Percentiles rank a stretch among this genome's conserved stretches.
Evolutionary conservation across 2,113 vertebrate genomes (phyloP).

Genomic region (Microcebus tavaratra): DNA sequence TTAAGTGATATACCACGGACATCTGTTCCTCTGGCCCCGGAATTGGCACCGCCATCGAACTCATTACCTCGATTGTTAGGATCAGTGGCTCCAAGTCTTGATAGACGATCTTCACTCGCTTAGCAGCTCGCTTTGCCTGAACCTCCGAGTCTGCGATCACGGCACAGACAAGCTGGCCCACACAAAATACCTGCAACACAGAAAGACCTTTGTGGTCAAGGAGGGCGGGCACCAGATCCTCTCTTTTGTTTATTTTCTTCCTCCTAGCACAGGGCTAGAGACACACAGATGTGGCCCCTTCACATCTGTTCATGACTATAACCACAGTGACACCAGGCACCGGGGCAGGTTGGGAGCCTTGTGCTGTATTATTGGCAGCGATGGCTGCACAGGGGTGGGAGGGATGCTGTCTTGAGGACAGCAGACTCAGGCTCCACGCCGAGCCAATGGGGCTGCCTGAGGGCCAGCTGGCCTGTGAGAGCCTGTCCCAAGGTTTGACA

Average conservation of each 20-base stretch:
- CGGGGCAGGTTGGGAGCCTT: not conserved
- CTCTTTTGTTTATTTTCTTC: not conserved
- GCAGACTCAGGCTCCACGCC: not conserved
- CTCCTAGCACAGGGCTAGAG: not conserved
- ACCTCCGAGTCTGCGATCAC: slow-evolving; percentile 80
- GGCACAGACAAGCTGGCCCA: slow-evolving; percentile 85
- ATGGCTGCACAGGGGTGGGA: not conserved
- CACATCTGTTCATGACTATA: not conserved
- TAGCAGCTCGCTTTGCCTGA: slow-evolving; percentile 81
- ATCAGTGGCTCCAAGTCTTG: slow-evolving; percentile 81
- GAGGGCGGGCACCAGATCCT: not conserved
- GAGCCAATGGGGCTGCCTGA: not conserved
- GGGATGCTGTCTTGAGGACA: not conserved
- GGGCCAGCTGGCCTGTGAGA: not conserved
- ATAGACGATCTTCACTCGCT: slow-evolving; percentile 84
- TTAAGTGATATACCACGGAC: not conserved
- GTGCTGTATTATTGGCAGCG: not conserved
- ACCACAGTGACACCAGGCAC: not conserved
- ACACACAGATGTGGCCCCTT: not conserved
- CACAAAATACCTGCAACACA: slow-evolving; percentile 82
- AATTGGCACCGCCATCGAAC: not conserved
- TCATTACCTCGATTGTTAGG: slow-evolving; percentile 84
- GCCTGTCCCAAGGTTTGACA: not conserved
- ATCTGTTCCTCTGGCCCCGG: not conserved
- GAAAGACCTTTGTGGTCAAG: not conserved